Evolutionary conservation across 2,797 vertebrate species (phyloP).

Genomic region (Bucorvus abyssinicus): DNA sequence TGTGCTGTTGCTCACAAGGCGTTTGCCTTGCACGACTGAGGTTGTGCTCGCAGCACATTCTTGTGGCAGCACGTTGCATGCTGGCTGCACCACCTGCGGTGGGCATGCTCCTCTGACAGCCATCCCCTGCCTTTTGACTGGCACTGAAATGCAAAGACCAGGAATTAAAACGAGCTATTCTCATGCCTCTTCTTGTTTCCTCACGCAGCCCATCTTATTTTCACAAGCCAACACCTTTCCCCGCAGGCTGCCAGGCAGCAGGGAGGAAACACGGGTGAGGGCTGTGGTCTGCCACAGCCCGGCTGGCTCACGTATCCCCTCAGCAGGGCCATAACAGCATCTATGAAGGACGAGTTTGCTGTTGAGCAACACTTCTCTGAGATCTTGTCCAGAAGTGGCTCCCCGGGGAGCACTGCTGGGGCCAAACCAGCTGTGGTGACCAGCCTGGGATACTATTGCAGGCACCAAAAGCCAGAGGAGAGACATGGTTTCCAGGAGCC

Average conservation of each 20-base stretch:
- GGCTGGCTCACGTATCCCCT: not conserved
- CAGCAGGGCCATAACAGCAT: not conserved
- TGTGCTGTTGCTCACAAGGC: rapidly evolving
- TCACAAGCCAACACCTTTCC: not conserved
- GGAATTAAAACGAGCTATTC: not conserved
- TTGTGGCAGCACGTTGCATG: rapidly evolving
- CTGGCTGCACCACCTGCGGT: rapidly evolving
- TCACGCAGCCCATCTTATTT: not conserved
- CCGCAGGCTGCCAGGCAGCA: not conserved
- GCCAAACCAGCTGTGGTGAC: not conserved
- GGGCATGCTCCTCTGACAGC: not conserved
- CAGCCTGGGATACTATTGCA: not conserved
- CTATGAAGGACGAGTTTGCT: not conserved
- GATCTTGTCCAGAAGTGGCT: not conserved
- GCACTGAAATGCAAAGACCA: not conserved
- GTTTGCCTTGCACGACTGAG: rapidly evolving
- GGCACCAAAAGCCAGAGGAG: not conserved
- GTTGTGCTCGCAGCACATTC: rapidly evolving
- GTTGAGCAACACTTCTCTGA: not conserved
- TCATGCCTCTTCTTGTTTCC: not conserved
- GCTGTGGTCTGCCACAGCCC: not conserved
- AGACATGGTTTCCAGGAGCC: not conserved
- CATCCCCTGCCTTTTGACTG: not conserved
- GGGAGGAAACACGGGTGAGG: not conserved
- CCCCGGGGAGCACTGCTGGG: not conserved